Evolutionary conservation across 2,113 vertebrate species (phyloP), one percentile per base, ranked within the genome.

Genomic region (Percopsis transmontana): DNA sequence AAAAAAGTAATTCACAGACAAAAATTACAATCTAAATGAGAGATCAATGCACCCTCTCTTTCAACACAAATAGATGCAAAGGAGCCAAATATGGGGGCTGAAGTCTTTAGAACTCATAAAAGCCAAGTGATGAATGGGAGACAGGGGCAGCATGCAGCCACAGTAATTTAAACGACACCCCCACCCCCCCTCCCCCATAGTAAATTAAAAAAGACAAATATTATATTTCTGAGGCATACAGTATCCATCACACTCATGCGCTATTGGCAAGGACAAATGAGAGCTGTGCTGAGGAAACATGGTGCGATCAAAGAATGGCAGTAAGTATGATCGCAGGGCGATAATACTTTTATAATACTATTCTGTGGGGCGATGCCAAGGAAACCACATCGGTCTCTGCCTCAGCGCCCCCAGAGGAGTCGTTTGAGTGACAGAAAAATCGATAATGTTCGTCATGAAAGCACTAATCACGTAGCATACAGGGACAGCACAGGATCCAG

Each of bases 161-260:
- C 88, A 87, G 82, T 79, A 83, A 86, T 86, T 81, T 77, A 65
- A 71, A 77, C 39, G 69, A 24, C 52, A 45, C 48, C 9, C 41
- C 44, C 55, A 2, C 7, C 23, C 57, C 70, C 66, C 39, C 62
- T 59, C 63, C 66, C 73, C 51, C 65, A 56, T 45, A 39, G 24
- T 53, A 77, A 83, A 83, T 79, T 75, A 76, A 79, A 53, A 78
- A 58, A 38, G 68, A 85, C 82, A 87, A 83, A 89, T 84, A 85
- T 76, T 88, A 88, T 81, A 87, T 55, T 62, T 57, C 74, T 74
- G 33, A 72, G 63, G 60, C 27, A 33, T 33, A 33, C 27, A 51
- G 65, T 61, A 81, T 90, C 73, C 68, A 67, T 88, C 83, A 86
- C 65, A 77, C 86, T 85, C 70, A 79, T 76, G 76, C 74, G 4